Evolutionary conservation across 2,888 invertebrate species (phyloP), one percentile per base, ranked within the genome.

Genomic region (Xanthia icteritia): DNA sequence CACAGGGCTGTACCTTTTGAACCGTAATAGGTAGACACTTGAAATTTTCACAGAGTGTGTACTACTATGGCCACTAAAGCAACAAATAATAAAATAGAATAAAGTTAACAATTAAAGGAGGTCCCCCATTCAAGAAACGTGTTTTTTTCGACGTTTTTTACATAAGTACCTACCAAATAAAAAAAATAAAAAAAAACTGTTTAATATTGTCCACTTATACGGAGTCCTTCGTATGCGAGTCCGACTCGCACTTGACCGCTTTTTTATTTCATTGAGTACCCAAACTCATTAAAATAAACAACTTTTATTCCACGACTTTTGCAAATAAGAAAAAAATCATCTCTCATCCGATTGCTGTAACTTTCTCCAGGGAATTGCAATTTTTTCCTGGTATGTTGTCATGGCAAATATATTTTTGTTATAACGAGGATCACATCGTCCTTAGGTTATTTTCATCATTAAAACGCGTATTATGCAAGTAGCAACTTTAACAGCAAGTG

Each of bases 321-420:
- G 48, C 31, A 42, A 78, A 65, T 81, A 61, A 73, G 23, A 73
- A 51, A 61, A 61, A 64, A 58, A 75, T 9, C 4, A 20, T 36
- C 23, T 51, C 36, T 17, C 42, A 76, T 60, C 65, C 31, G 56
- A 82, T 75, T 65, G 82, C 5, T 11, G 20, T 45, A 82, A 78
- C 76, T 78, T 75, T 75, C 17, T 36, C 5, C 17, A 17, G 64
- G 17, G 23, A 51, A 31, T 65, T 48, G 31, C 36, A 42, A 64
- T 75, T 74, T 78, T 64, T 63, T 36, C 27, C 27, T 27, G 23
- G 27, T 17, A 27, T 36, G 42, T 60, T 23, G 42, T 36, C 58
- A 42, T 54, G 2, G 15, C 6, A 45, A 82, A 78, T 27, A 60
- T 76, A 54, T 48, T 51, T 20, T 45, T 51, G 15, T 36, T 36